Conservation (phyloP, 2,113 vertebrate species). For the Oriolus oriolus region DNA sequence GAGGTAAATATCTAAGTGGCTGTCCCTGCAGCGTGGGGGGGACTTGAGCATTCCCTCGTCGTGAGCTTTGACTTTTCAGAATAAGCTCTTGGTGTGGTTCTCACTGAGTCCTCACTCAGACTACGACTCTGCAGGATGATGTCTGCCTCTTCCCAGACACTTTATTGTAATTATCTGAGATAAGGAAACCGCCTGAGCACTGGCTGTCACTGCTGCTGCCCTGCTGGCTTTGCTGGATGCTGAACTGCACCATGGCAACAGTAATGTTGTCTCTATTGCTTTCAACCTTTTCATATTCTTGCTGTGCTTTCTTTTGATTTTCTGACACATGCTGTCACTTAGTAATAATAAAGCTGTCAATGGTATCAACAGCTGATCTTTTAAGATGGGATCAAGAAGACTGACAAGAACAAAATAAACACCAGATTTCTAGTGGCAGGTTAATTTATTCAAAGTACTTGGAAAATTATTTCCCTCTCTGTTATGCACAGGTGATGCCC, state of each 20-base stretch:
- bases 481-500: not conserved
- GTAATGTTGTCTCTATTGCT: not conserved
- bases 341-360: conserved; percentile 22
- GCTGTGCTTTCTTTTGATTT: not conserved
- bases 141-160: not conserved
- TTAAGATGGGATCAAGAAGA: not conserved
- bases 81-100: accelerated
- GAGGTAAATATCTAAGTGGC: not conserved
- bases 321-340: conserved; percentile 10
- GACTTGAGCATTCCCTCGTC: not conserved
- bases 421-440: not conserved
- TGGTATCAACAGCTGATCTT: not conserved
- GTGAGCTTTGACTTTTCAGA: not conserved
- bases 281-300: conserved; percentile 12
- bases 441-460: not conserved
- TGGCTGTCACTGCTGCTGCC: not conserved
- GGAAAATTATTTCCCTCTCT: not conserved
- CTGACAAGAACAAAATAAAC: not conserved
- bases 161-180: not conserved
- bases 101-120: accelerated
- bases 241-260: conserved; percentile 4
- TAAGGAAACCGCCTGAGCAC: not conserved
- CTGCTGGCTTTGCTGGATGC: not conserved
- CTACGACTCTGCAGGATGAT: not conserved
- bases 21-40: not conserved